These are phyloP conservation scores for Lytechinus pictus DNA, from an alignment of 35 echinoderm and acorn worm genomes.

Conservation along the genomic window DNA sequence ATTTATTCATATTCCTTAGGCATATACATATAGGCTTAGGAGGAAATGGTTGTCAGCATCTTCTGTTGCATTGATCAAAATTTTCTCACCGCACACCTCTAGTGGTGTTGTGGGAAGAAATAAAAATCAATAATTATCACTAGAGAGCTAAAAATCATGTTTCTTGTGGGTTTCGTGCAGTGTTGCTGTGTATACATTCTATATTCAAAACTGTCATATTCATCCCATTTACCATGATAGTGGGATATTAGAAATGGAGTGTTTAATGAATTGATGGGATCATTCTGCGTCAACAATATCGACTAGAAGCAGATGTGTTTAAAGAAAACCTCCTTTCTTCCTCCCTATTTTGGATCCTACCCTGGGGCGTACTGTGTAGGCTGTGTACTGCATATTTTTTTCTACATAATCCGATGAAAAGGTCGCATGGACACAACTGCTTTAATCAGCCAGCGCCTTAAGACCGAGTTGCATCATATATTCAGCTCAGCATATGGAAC, in stretches of 20 bases:
- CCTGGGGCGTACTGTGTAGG: neutral
- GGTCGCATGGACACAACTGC: neutral
- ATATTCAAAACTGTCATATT: neutral
- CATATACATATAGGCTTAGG: too few species aligned
- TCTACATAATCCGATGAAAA: neutral
- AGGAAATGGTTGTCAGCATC: too few species aligned
- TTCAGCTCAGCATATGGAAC: neutral
- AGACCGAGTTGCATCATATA: neutral
- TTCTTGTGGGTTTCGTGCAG: neutral
- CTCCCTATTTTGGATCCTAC: neutral
- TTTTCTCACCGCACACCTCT: neutral
- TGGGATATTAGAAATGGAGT: neutral
- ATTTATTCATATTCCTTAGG: too few species aligned
- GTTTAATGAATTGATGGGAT: neutral
- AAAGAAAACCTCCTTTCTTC: neutral
- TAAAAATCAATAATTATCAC: neutral
- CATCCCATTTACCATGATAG: neutral
- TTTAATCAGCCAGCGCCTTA: neutral
- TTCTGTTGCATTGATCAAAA: neutral
- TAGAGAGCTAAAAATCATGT: neutral
- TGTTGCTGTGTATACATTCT: neutral
- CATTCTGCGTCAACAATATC: neutral
- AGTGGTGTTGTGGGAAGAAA: neutral
- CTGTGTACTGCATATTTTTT: neutral
- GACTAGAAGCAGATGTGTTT: neutral